phyloP scores from a whole-genome alignment of 2,113 vertebrate genomes.

The Tragelaphus buxtoni region DNA sequence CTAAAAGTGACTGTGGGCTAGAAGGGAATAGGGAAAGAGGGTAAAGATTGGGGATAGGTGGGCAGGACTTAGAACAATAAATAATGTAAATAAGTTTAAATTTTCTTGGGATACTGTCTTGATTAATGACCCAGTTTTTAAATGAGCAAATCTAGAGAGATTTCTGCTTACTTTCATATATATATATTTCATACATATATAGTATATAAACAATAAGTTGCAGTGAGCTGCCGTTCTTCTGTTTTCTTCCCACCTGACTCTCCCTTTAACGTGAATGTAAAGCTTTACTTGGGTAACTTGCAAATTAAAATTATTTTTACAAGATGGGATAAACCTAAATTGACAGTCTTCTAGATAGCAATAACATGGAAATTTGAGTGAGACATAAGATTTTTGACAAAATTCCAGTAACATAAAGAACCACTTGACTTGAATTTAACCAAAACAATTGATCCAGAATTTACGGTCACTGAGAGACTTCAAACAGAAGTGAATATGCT shows the following conservation, averaged over 20 bases:
- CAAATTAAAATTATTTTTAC: slow-evolving; percentile 27
- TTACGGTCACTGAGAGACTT: slow-evolving; percentile 16
- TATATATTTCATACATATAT: neutral
- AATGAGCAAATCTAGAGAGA: slow-evolving; percentile 56
- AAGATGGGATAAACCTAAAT: neutral
- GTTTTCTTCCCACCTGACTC: neutral
- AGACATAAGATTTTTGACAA: neutral
- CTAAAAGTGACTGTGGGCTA: neutral
- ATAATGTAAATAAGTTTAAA: slow-evolving; percentile 9
- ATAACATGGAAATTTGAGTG: neutral
- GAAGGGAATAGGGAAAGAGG: neutral
- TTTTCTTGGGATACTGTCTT: slow-evolving; percentile 22
- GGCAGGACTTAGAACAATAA: neutral
- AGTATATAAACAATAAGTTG: neutral
- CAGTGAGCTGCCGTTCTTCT: neutral
- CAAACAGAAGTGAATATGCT: neutral
- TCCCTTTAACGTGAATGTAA: neutral
- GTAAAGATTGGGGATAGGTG: neutral
- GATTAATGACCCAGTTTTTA: slow-evolving; percentile 42
- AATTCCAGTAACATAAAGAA: slow-evolving; percentile 28
- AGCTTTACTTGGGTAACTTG: neutral
- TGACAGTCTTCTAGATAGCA: neutral
- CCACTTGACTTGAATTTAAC: neutral
- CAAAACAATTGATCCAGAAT: neutral
- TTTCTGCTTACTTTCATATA: slow-evolving; percentile 54